Percentiles rank a stretch among this genome's conserved stretches.
Conservation (phyloP, 2,888 invertebrate species). For the Drosophila anomelani region DNA sequence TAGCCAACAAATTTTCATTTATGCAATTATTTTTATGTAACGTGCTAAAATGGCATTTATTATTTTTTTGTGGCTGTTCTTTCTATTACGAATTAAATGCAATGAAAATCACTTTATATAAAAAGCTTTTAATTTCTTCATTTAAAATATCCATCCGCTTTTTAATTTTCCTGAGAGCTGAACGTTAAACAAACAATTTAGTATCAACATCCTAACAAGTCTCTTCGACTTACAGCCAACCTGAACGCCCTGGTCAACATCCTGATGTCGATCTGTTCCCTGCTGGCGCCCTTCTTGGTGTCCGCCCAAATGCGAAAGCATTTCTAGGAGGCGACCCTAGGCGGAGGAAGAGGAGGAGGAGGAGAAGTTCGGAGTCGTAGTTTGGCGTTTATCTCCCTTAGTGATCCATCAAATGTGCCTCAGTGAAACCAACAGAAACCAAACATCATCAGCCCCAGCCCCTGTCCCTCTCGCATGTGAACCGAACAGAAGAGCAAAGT, state of each 20-base stretch:
- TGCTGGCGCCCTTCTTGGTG: slow-evolving; percentile 73
- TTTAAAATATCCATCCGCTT: background rate
- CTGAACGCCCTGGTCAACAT: slow-evolving; percentile 70
- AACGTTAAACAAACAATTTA: background rate
- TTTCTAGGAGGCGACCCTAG: slow-evolving; percentile 68
- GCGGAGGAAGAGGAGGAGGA: background rate
- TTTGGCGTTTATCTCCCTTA: slow-evolving; percentile 57
- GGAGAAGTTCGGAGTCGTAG: slow-evolving; percentile 27
- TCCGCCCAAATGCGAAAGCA: slow-evolving; percentile 73
- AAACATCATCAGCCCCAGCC: slow-evolving; percentile 31
- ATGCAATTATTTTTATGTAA: too few relatives aligned
- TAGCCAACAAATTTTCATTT: too few relatives aligned
- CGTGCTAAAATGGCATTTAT: too few relatives aligned
- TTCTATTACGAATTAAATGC: too few relatives aligned
- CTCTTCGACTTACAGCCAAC: slow-evolving; percentile 61
- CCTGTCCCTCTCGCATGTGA: slow-evolving; percentile 18
- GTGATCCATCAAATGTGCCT: slow-evolving; percentile 77
- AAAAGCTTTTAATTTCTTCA: background rate
- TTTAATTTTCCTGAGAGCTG: background rate
- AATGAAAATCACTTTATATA: background rate
- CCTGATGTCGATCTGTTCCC: slow-evolving; percentile 69
- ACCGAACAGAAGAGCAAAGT: slow-evolving; percentile 2
- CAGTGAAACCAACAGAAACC: slow-evolving; percentile 58
- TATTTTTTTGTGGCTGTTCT: too few relatives aligned
- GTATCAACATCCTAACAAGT: background rate